Base-by-base conservation (phyloP, 1,140 invertebrate genomes). In the Campoletis sonorensis region DNA sequence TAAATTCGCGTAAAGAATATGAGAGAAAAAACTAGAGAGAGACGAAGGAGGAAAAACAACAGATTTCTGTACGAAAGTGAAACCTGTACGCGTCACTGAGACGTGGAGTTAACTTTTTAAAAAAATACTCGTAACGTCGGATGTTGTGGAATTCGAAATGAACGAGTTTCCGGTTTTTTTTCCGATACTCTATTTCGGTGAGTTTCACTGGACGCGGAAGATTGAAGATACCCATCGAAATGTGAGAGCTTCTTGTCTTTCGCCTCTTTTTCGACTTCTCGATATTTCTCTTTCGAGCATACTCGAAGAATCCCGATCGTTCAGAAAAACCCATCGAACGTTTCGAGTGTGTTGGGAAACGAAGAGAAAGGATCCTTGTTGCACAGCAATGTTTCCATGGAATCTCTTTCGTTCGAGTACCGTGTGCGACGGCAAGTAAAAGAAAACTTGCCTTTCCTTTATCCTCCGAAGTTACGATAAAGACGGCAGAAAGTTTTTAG, bases 301-400 rank as follows among this genome's bases (percentile, higher is more conserved):
- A 64, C 61, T 64, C 61, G 23, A 64, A 26, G 61, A 64, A 64
- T 64, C 61, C 27, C 61, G 21, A 26, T 64, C 61, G 61, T 64
- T 64, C 10, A 23, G 61, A 64, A 64, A 64, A 64, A 64, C 61
- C 23, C 27, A 64, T 64, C n/a, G 23, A 64, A 64, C 8, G 7
- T 27, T 64, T 23, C 15, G 21, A 27, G 61, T 4, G 4, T 26
- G n/a, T n/a, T n/a, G 15, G 21, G 11, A 23, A 23, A 3, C 0
- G 23, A 26, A 26, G 61, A 45, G 40, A 45, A 45, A 10, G 1
- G 61, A 23, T 64, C 61, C 23, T 64, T 13, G n/a, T 64, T 64
- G 61, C 3, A 13, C 61, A 13, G n/a, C 51, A 26, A 64, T 64
- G n/a, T 27, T 23, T 23, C 61, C 61, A 26, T 27, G 27, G 21